Base-by-base conservation (phyloP, 2,113 vertebrate genomes). In the Spea bombifrons region DNA sequence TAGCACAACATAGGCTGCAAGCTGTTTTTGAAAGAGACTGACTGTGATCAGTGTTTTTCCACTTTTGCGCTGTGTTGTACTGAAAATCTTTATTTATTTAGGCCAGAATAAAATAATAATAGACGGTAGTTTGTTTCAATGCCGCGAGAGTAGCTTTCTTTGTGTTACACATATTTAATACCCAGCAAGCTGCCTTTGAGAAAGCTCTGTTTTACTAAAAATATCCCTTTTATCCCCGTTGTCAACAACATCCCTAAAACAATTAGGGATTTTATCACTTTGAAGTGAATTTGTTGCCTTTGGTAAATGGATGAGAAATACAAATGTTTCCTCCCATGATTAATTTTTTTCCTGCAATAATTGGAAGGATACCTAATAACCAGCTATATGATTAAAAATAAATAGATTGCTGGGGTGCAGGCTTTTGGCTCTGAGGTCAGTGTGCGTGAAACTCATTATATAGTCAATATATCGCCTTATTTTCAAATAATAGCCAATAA, bases 21-120 rank as follows among this genome's bases (percentile, higher is more conserved):
- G 71, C 71, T 80, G 78, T 73, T 66, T 44, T 48, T 57, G 43
- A 73, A 83, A 86, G 86, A 83, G 75, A 83, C 83, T 61, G 61
- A 72, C 75, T 75, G 8, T 17, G 80, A 43, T 57, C 66, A 69
- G 68, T 71, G 69, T 64, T 45, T 73, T 72, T 68, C 47, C 2
- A 66, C 5, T 76, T 81, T 68, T 65, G 74, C 81, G 82, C n/a
- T 76, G 78, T 66, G 13, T 74, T 13, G 45, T 13, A 45, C 4
- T 16, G 44, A 15, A 49, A 52, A 55, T 61, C 76, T 65, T 79
- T 66, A 80, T 66, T 12, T 66, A 52, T 66, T 80, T 73, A 59
- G 71, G 71, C 52, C 71, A 74, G 71, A 59, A 71, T 49, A 73
- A 67, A 68, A 59, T 74, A 80, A 74, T 74, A 67, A 80, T 80